Evolutionary conservation across 2,113 vertebrate genomes (phyloP), one percentile per base, ranked within the genome.

Genomic region (Cacatua alba): DNA sequence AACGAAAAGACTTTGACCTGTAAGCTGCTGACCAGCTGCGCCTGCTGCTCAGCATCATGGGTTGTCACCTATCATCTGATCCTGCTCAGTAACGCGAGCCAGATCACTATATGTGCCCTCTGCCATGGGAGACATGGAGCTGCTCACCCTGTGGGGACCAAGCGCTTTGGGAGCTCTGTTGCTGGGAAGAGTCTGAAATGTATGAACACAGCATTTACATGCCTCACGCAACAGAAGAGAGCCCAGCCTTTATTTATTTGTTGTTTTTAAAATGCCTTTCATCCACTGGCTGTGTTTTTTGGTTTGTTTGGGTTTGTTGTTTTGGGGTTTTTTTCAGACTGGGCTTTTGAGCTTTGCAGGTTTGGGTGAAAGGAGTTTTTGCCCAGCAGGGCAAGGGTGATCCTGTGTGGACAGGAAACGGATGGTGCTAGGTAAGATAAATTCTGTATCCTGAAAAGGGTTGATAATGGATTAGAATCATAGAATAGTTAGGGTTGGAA

Each of bases 51-150:
- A 72, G 86, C 89, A 91, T 76, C 86, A 6, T n/a, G 89, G 86
- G 82, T 95, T 81, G 81, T 76, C 93, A 82, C 83, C 78, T 75
- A 95, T 95, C 95, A 97, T 44, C 94, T 41, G 96, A 97, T 97
- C 96, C 95, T 68, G 89, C 89, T 82, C 65, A 48, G 96, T 96
- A 97, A 97, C 3, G 4, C 2, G 89, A 97, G 87, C 94, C 95
- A 94, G 86, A 86, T 92, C 91, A 6, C 52, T 78, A 1, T 3
- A 77, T 44, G 89, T 96, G 96, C 96, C 96, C 95, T 94, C 94
- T 97, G 96, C 96, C 95, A 96, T 0, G 33, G 64, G 86, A 95
- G 96, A 87, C 65, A 41, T 1, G 84, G 95, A 96, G 95, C 89
- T 94, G 93, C 94, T 91, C 93, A 51, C 69, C 77, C 91, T 28